Conservation (phyloP, 2,113 vertebrate genomes). For the Xiphias gladius region DNA sequence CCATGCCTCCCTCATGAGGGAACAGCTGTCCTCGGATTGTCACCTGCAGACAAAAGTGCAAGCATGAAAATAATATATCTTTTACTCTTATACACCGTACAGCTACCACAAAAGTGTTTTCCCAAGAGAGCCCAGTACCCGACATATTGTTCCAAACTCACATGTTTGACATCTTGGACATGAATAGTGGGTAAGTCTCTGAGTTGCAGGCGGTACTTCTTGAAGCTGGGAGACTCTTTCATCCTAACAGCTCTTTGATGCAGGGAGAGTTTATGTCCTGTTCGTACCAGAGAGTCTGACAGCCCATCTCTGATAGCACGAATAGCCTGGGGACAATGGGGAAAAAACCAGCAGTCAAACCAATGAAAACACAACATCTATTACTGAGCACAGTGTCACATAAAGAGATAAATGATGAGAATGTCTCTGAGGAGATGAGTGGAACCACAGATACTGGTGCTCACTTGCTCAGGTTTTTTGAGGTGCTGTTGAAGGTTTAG, state of each 20-base stretch:
- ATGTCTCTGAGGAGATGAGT: not conserved
- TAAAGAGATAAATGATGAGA: not conserved
- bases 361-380: not conserved
- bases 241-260: conserved; percentile 91
- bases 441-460: conserved; percentile 18
- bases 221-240: conserved; percentile 87
- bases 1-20: conserved; percentile 90
- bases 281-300: conserved; percentile 88
- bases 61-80: not conserved
- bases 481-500: conserved; percentile 96
- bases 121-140: not conserved
- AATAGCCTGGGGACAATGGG: conserved; percentile 83
- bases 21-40: conserved; percentile 94
- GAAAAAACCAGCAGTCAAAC: not conserved
- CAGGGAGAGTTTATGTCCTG: conserved; percentile 91
- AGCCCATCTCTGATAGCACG: conserved; percentile 88
- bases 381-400: not conserved
- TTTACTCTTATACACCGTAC: not conserved
- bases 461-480: conserved; percentile 88
- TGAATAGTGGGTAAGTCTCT: conserved; percentile 84
- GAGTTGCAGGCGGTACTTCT: conserved; percentile 82
- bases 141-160: conserved; percentile 71
- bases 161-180: conserved; percentile 90
- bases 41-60: conserved; percentile 82
- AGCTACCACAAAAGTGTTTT: not conserved